Conservation (phyloP, 2,888 invertebrate species). For the Rapana venosa region DNA sequence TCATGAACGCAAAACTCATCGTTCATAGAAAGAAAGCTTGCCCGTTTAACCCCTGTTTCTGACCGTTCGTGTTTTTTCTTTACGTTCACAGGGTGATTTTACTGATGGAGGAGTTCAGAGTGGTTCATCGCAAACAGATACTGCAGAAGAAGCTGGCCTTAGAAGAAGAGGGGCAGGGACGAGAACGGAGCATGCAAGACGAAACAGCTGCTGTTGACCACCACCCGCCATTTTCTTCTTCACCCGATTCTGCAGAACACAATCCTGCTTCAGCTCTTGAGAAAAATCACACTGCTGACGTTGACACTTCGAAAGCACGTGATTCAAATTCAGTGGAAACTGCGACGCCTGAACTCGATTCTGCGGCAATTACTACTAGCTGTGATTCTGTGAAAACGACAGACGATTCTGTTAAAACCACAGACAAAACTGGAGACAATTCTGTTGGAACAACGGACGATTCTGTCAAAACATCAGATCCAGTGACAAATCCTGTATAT, state of each 20-base stretch:
- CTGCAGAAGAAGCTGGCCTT: no score
- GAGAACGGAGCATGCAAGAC: neutral
- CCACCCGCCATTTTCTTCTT: neutral
- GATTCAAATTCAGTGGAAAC: neutral
- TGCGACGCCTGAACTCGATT: neutral
- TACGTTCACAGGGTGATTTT: neutral
- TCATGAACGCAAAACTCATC: no score
- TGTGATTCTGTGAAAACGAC: neutral
- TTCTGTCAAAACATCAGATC: no score
- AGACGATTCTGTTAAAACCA: neutral
- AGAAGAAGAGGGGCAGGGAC: neutral
- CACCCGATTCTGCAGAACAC: neutral
- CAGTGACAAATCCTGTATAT: no score
- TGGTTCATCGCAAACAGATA: neutral
- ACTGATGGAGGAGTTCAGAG: neutral
- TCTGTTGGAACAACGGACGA: no score
- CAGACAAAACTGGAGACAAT: neutral
- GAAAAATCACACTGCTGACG: no score
- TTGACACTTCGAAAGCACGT: no score
- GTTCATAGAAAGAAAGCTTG: no score
- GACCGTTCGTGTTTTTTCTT: neutral
- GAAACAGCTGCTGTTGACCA: neutral
- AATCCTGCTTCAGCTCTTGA: no score
- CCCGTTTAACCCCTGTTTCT: neutral
- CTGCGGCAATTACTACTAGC: no score